Evolutionary conservation across 2,888 invertebrate species (phyloP).

Genomic region (Theodoxus fluviatilis): DNA sequence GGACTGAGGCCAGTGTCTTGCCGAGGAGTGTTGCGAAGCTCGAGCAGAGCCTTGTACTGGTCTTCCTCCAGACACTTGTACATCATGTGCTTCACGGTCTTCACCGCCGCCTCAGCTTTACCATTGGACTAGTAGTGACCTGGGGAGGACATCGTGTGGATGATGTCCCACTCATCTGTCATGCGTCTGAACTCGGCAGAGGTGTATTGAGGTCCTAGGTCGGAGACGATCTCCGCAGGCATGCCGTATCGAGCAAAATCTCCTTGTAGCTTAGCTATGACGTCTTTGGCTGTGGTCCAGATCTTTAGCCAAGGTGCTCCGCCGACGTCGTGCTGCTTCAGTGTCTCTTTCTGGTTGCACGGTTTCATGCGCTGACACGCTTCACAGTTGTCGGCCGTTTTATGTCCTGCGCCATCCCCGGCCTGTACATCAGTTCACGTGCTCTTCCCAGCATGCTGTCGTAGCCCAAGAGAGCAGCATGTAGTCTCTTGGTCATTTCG

Average conservation of each 20-base stretch:
- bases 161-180: constrained; percentile 30
- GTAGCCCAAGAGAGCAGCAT: constrained; percentile 28
- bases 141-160: constrained; percentile 30
- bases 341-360: constrained; percentile 10
- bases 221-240: constrained; percentile 9
- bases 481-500: constrained; percentile 27
- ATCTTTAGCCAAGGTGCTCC: constrained; percentile 17
- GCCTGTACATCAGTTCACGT: constrained; percentile 25
- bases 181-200: constrained; percentile 25
- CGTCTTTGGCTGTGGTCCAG: not conserved
- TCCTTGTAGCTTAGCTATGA: not conserved
- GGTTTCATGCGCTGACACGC: constrained; percentile 8
- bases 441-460: constrained; percentile 31
- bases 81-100: constrained; percentile 28
- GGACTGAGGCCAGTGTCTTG: constrained; percentile 31
- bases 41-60: constrained; percentile 23
- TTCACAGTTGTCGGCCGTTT: constrained; percentile 20
- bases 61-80: constrained; percentile 25
- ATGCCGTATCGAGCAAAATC: constrained; percentile 4
- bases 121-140: constrained; percentile 31
- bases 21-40: constrained; percentile 30
- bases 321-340: constrained; percentile 11
- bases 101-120: constrained; percentile 31
- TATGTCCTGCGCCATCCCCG: constrained; percentile 15
- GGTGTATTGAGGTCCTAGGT: constrained; percentile 30